phyloP scores from a whole-genome alignment of 64 coral and sea anemone genomes.

The Montipora foliosa region DNA sequence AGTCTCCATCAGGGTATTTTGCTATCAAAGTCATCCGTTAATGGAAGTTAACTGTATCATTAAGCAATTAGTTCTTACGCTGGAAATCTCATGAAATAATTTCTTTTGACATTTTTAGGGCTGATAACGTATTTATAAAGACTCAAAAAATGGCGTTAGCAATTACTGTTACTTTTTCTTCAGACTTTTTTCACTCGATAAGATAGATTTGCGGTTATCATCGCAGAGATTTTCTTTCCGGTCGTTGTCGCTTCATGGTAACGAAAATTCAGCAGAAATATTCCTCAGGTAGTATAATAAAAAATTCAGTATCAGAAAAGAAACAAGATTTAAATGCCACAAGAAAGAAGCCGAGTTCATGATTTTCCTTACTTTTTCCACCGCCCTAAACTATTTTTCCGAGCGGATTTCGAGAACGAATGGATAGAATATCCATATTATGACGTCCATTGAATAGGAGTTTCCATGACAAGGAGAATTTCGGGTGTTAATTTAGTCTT shows the following conservation, averaged over 20 bases:
- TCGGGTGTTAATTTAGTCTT: neutral
- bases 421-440: neutral
- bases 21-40: neutral
- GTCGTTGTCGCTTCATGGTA: conserved; percentile 1
- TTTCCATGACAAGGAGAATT: neutral
- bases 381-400: neutral
- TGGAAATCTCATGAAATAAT: conserved; percentile 37
- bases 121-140: conserved; percentile 4
- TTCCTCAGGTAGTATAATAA: neutral
- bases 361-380: neutral
- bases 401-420: conserved; percentile 3
- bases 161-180: neutral
- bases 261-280: conserved; percentile 18
- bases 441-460: neutral
- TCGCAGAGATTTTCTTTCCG: conserved; percentile 28
- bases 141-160: neutral
- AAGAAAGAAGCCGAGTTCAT: neutral
- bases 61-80: conserved; percentile 1
- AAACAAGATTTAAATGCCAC: conserved; percentile 18
- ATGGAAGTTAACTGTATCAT: neutral
- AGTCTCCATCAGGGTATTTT: neutral
- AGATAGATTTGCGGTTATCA: conserved; percentile 21
- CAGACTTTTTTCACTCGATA: conserved; percentile 15
- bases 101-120: conserved; percentile 17
- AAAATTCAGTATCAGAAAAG: neutral